Evolutionary conservation across 2,113 vertebrate genomes (phyloP), one percentile per base, ranked within the genome.

Genomic region (Bambusicola thoracicus): DNA sequence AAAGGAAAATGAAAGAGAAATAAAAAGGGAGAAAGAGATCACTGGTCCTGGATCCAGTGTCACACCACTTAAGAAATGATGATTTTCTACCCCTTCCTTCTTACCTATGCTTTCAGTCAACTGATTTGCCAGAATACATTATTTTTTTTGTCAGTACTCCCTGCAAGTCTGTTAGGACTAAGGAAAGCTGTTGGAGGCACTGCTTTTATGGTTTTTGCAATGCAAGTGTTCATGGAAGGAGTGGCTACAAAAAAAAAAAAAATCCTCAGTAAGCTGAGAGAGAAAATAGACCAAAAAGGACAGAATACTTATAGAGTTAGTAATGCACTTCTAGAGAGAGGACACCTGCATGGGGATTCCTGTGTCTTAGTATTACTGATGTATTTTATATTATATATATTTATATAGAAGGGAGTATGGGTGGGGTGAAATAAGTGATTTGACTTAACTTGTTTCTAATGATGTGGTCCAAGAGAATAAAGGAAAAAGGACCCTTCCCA

Each of bases 241-340:
- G 43, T n/a, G 11, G 10, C 51, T 56, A n/a, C 3, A 12, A 34
- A 15, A 51, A 0, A 48, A 19, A 48, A 21, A 48, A 22, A 46
- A 8, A 36, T 24, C 21, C 13, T 81, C 62, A 20, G 24, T 17
- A 34, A 78, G 41, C 8, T 22, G 41, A 51, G 22, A 62, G 91
- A 70, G 1, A 10, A 40, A 41, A 88, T 76, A 72, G 38, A 9
- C 34, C 44, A 59, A 85, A 83, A 34, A 3, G 22, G 32, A 48
- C 13, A 29, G n/a, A 30, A 65, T 85, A 85, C 87, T 95, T 91
- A 67, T 29, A 40, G 29, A 36, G 65, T 77, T 87, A 91, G 80
- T 92, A 92, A 72, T 16, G 13, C 67, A 67, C 56, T 87, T 88
- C 69, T 40, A 73, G 36, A 25, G 10, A 62, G 30, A 43, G 59